Evolutionary conservation across 2,113 vertebrate species (phyloP).

Genomic region (Cololabis saira): DNA sequence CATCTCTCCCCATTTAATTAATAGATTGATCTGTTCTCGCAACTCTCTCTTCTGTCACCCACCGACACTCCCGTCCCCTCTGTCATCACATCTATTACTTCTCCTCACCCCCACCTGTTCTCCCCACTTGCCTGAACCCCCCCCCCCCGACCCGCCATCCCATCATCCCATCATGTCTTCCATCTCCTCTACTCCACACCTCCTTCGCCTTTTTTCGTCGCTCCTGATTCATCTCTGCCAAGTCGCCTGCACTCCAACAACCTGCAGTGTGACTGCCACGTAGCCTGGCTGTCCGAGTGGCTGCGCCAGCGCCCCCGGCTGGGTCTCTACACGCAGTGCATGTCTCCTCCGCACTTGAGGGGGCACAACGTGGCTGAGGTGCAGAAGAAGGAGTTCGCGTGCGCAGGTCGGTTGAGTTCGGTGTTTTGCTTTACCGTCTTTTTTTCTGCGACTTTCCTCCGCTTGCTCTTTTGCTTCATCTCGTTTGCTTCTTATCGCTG

Average conservation of each 20-base stretch:
- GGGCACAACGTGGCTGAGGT: conserved; percentile 98
- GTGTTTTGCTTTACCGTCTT: neutral
- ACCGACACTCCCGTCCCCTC: conserved; percentile 3
- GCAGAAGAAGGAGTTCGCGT: conserved; percentile 95
- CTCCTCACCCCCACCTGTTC: conserved; percentile 17
- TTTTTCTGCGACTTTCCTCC: conserved; percentile 4
- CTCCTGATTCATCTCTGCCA: neutral
- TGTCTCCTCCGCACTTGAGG: conserved; percentile 90
- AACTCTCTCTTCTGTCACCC: conserved; percentile 17
- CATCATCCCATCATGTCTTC: neutral
- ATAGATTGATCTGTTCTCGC: conserved; percentile 45
- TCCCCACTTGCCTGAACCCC: conserved; percentile 21
- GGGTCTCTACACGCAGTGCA: conserved; percentile 97
- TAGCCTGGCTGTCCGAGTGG: conserved; percentile 98
- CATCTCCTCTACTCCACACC: too few relatives aligned
- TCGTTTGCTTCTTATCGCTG: conserved; percentile 70
- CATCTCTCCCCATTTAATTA: conserved; percentile 21
- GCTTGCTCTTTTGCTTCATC: conserved; percentile 67
- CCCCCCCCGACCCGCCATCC: neutral
- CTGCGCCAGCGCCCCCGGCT: conserved; percentile 94
- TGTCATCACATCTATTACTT: conserved; percentile 65
- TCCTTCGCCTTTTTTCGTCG: neutral
- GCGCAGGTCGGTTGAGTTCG: conserved; percentile 86
- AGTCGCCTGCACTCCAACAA: conserved; percentile 99
- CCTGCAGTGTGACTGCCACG: conserved; percentile 94